Evolutionary conservation across 2,797 vertebrate genomes (phyloP).

Genomic region (Sebastes minor): DNA sequence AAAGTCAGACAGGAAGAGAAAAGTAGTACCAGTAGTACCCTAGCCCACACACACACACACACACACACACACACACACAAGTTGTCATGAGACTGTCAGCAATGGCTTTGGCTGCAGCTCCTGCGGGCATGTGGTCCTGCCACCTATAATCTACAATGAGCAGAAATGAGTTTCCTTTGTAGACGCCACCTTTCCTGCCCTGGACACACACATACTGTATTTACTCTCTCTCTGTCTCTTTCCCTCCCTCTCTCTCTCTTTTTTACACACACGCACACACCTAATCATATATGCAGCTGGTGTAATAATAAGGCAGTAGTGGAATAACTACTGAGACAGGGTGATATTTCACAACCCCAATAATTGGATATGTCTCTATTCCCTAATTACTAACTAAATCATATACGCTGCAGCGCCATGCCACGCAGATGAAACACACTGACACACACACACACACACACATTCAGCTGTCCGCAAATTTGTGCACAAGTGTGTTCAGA

Average conservation of each 20-base stretch:
- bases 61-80: constrained; percentile 12
- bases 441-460: constrained; percentile 7
- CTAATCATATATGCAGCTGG: constrained; percentile 67
- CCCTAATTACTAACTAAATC: constrained; percentile 82
- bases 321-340: constrained; percentile 68
- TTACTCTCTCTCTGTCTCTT: not conserved
- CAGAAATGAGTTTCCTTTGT: constrained; percentile 65
- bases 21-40: not conserved
- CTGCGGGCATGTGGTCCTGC: constrained; percentile 57
- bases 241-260: not conserved
- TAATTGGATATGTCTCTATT: constrained; percentile 79
- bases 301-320: constrained; percentile 66
- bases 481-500: not conserved
- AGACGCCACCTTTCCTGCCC: constrained; percentile 4
- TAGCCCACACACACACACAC: not conserved
- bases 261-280: constrained; percentile 7
- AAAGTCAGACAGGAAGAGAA: not conserved
- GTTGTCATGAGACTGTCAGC: constrained; percentile 56
- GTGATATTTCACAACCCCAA: constrained; percentile 75
- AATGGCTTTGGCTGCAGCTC: constrained; percentile 55
- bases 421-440: constrained; percentile 44
- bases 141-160: constrained; percentile 70
- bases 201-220: constrained; percentile 39
- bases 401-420: constrained; percentile 46
- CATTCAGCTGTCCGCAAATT: constrained; percentile 9